A percentile compares a stretch with the other conserved stretches of the same genome.
phyloP scores from a whole-genome alignment of 2,113 vertebrate species.

The Diphyllodes magnificus region DNA sequence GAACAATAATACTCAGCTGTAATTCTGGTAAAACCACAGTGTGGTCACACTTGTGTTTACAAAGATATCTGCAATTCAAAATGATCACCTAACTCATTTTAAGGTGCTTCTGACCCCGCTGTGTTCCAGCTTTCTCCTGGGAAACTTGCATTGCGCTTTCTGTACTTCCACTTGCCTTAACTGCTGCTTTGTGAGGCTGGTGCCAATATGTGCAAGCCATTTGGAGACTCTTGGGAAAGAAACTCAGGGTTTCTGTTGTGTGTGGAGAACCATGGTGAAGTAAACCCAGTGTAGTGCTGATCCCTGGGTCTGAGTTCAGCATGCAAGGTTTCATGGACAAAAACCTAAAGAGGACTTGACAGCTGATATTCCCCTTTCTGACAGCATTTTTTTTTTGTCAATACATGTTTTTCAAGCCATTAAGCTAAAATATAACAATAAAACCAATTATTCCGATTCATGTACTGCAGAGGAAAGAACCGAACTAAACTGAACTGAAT shows the following conservation, averaged over 20 bases:
- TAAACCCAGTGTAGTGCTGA: neutral
- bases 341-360: neutral
- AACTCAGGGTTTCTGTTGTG: neutral
- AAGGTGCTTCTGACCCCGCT: neutral
- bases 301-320: neutral
- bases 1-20: neutral
- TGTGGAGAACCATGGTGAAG: neutral
- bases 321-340: neutral
- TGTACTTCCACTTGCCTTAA: neutral
- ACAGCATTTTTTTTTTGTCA: neutral
- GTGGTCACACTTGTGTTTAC: neutral
- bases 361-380: neutral
- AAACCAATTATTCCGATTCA: neutral
- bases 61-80: neutral
- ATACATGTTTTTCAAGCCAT: neutral
- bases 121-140: neutral
- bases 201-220: neutral
- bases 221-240: neutral
- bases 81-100: neutral
- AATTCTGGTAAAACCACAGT: neutral
- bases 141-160: rapidly evolving
- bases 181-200: neutral
- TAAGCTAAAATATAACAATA: neutral
- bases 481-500: neutral
- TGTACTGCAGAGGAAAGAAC: neutral